Base-by-base conservation (phyloP, 2,113 vertebrate species). In the Albula glossodonta region DNA sequence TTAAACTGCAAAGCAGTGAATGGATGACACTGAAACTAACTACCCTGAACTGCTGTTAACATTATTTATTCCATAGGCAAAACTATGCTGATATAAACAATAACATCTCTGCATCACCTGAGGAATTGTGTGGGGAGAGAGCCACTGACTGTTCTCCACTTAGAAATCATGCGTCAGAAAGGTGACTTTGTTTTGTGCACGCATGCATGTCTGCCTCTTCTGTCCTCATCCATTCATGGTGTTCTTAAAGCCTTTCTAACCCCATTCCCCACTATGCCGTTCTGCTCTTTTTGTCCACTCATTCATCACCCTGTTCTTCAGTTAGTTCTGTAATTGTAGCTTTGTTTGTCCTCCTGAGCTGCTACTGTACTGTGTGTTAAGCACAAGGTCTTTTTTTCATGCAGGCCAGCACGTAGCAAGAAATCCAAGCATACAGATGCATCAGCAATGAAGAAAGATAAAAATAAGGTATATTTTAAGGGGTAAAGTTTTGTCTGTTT, bases 71-170 rank as follows among this genome's bases (percentile, higher is more conserved):
- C 51, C 53, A 15, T 51, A 25, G 7, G 49, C 1, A 77, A 49
- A 85, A 77, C 41, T 85, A 74, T 85, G 2, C 53, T 17, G 84
- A 85, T 56, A 11, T 60, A 53, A 85, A 85, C 74, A 85, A 57
- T 77, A 85, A 85, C 77, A 49, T 80, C 13, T 80, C 41, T 49
- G 31, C 31, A n/a, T 51, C 49, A 41, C 52, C 10, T 51, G 41
- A 79, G 53, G 77, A 85, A 78, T 10, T 56, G 2, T 41, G 11
- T 80, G 19, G 0, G 11, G 10, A 74, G 70, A 78, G 31, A 50
- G 25, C 15, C 79, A 52, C 10, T 15, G 25, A 8, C 84, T 60
- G 2, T 81, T 19, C 51, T 10, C 19, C 11, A 9, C 2, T n/a
- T 50, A 13, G 12, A 53, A 53, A 85, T 31, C 8, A 1, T 10